Conservation (phyloP, 1,140 invertebrate species). For the Goniozus legneri region DNA sequence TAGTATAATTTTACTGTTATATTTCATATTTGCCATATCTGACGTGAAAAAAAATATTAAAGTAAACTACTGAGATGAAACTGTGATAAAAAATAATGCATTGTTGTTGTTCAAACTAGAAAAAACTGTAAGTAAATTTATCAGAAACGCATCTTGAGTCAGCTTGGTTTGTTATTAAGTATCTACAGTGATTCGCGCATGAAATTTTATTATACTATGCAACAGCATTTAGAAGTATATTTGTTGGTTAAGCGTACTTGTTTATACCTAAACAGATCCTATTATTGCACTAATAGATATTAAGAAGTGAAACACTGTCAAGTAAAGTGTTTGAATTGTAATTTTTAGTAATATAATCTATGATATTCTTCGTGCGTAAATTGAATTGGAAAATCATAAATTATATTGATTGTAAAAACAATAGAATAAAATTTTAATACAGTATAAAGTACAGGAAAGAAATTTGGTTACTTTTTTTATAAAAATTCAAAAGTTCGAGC, state of each 20-base stretch:
- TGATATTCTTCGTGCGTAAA: too few species aligned
- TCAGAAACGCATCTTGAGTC: constrained; percentile 37
- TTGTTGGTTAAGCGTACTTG: too few species aligned
- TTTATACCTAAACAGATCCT: too few species aligned
- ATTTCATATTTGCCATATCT: constrained; percentile 55
- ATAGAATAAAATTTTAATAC: too few species aligned
- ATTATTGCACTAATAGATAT: too few species aligned
- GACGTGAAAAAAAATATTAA: constrained; percentile 51
- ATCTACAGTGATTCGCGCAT: constrained; percentile 32
- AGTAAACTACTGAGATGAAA: constrained; percentile 51
- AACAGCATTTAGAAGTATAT: constrained; percentile 31
- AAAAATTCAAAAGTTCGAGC: too few species aligned
- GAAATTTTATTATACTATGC: constrained; percentile 40
- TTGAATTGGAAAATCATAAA: too few species aligned
- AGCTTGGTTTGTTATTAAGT: constrained; percentile 43
- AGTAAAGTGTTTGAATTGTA: constrained; percentile 34
- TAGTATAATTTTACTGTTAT: constrained; percentile 54
- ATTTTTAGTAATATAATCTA: too few species aligned
- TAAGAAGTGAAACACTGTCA: constrained; percentile 35
- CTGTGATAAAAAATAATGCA: constrained; percentile 54
- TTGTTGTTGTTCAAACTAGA: constrained; percentile 51
- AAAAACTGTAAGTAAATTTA: constrained; percentile 37
- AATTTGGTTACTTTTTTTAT: too few species aligned
- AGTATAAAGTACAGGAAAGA: too few species aligned
- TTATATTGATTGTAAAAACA: too few species aligned